Percentiles rank a stretch among this genome's conserved stretches.
Conservation (phyloP, 2,113 vertebrate species). For the Chloropsis cyanopogon region DNA sequence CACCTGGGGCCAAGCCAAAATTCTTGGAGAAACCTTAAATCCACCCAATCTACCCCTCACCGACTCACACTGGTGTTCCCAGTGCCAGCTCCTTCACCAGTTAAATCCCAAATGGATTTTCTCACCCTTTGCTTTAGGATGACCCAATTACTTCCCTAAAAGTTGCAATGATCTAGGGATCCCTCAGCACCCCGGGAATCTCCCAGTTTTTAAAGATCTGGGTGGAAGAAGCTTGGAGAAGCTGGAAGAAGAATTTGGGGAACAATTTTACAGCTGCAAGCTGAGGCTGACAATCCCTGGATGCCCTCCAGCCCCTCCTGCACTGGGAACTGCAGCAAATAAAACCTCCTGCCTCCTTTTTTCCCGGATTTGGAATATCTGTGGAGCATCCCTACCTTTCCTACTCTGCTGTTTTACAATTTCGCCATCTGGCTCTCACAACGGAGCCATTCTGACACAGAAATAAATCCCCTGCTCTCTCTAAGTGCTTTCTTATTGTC, state of each 20-base stretch:
- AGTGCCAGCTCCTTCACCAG: background rate
- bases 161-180: background rate
- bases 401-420: background rate
- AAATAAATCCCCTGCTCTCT: background rate
- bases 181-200: background rate
- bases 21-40: background rate
- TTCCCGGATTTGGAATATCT: background rate
- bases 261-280: background rate
- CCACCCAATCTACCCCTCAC: background rate
- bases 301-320: background rate
- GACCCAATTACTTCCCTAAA: background rate
- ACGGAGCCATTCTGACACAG: background rate
- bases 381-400: background rate
- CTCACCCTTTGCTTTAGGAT: background rate
- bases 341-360: background rate
- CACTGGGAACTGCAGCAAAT: background rate
- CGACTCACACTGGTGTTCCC: rapidly evolving
- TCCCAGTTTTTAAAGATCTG: background rate
- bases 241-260: background rate
- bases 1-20: background rate
- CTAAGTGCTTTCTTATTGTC: constrained; percentile 19
- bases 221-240: background rate
- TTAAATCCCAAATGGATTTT: background rate
- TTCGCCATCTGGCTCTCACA: background rate
- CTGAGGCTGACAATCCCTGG: background rate